Percentiles rank a stretch among this genome's conserved stretches.
phyloP scores from a whole-genome alignment of 2,888 invertebrate species.

The Reticulitermes lucifugus region DNA sequence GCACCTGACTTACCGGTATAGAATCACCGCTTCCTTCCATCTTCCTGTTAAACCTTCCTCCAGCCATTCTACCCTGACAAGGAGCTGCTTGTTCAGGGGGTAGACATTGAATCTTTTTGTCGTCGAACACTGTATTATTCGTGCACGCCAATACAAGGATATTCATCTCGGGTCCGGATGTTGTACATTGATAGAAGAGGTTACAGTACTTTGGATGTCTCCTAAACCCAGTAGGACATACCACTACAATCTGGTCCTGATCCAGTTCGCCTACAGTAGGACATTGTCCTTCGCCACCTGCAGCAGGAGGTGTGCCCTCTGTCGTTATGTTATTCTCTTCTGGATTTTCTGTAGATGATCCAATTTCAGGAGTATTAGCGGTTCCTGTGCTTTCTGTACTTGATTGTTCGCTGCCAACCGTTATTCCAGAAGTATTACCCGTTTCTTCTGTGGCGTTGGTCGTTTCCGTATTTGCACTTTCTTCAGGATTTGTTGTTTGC shows the following conservation, averaged over 20 bases:
- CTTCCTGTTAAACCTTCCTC: conserved; percentile 68
- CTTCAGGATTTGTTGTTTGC: conserved; percentile 41
- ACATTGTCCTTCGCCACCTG: conserved; percentile 36
- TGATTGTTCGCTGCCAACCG: conserved; percentile 49
- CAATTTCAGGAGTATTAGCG: conserved; percentile 48
- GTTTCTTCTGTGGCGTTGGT: conserved; percentile 49
- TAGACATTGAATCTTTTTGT: conserved; percentile 77
- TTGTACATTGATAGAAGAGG: conserved; percentile 85
- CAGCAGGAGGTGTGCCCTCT: conserved; percentile 45
- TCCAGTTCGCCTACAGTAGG: conserved; percentile 66
- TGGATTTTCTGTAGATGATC: conserved; percentile 55
- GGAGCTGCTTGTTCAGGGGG: conserved; percentile 67
- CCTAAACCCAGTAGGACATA: conserved; percentile 86
- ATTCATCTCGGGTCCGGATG: conserved; percentile 75
- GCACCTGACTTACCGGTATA: conserved; percentile 43
- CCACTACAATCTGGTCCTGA: conserved; percentile 76
- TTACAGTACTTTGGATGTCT: conserved; percentile 87
- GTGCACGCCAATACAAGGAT: conserved; percentile 82
- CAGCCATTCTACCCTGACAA: conserved; percentile 68
- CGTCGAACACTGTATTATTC: conserved; percentile 80
- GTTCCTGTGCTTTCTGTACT: conserved; percentile 53
- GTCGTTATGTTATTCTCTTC: conserved; percentile 52
- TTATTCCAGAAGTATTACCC: conserved; percentile 39
- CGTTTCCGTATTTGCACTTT: neutral
- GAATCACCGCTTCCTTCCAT: conserved; percentile 9